Percentiles rank a stretch among this genome's conserved stretches.
Conservation (phyloP, 1,140 invertebrate species). For the Platyscapa corneri region DNA sequence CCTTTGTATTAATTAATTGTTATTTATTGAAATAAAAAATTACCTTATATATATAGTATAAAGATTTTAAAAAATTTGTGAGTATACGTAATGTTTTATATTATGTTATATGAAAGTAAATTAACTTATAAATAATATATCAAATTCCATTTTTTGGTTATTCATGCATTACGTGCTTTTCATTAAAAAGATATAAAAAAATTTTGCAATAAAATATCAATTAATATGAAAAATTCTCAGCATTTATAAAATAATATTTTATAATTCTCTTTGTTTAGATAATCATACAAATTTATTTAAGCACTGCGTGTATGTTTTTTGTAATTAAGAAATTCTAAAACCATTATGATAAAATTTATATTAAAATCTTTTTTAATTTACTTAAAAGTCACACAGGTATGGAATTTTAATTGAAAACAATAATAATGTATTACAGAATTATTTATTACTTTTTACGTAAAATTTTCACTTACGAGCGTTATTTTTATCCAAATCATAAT, state of each 20-base stretch:
- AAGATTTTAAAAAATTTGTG: not conserved
- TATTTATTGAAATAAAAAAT: not conserved
- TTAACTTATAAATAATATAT: too few species aligned
- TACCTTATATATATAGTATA: not conserved
- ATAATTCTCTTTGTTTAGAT: not conserved
- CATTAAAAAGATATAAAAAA: constrained; percentile 2
- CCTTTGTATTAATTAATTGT: not conserved
- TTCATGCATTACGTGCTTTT: not conserved
- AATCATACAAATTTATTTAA: not conserved
- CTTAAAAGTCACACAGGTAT: too few species aligned
- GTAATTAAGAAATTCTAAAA: too few species aligned
- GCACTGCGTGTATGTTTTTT: too few species aligned
- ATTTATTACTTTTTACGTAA: too few species aligned
- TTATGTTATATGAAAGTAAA: not conserved
- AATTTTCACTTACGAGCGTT: too few species aligned
- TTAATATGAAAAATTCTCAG: not conserved
- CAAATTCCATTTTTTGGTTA: not conserved
- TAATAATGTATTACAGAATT: too few species aligned
- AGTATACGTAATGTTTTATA: not conserved
- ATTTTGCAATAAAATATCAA: not conserved
- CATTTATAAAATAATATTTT: not conserved
- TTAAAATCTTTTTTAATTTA: too few species aligned
- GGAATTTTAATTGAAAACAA: too few species aligned
- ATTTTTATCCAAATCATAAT: too few species aligned
- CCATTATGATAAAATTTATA: too few species aligned